phyloP scores from a whole-genome alignment of 2,113 vertebrate genomes.

The Prunella himalayana region DNA sequence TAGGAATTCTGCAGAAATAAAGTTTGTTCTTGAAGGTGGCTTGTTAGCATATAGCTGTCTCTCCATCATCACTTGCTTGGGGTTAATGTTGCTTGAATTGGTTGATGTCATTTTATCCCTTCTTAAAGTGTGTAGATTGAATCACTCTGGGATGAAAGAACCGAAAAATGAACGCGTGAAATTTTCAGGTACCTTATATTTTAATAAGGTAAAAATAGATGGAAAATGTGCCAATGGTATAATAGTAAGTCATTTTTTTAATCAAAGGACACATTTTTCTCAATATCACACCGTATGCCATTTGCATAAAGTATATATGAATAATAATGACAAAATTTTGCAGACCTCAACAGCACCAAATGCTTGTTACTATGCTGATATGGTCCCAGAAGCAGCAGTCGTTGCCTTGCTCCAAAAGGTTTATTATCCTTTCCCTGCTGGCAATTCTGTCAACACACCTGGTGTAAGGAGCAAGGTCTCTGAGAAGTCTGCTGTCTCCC shows the following conservation, averaged over 20 bases:
- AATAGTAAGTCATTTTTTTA: background rate
- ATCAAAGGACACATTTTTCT: background rate
- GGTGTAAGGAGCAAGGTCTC: constrained; percentile 38
- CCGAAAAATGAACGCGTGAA: background rate
- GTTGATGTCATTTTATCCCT: background rate
- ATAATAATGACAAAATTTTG: constrained; percentile 29
- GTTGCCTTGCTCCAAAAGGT: constrained; percentile 24
- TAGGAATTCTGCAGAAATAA: background rate
- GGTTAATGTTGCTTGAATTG: constrained; percentile 16
- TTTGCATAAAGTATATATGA: background rate
- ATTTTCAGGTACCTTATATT: background rate
- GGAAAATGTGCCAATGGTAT: background rate
- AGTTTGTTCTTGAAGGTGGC: background rate
- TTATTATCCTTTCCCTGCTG: constrained; percentile 55
- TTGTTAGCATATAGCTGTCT: background rate
- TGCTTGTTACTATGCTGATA: constrained; percentile 9
- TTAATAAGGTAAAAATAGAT: background rate
- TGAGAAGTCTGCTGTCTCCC: background rate
- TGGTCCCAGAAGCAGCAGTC: constrained; percentile 46
- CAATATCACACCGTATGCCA: background rate
- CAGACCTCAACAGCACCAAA: constrained; percentile 3
- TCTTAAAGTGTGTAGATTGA: background rate
- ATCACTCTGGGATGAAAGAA: background rate
- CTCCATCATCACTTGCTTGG: background rate
- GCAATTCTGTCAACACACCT: constrained; percentile 46